Percentiles rank a stretch among this genome's conserved stretches.
Conservation (phyloP, 2,888 invertebrate genomes). For the Melieria picta region DNA sequence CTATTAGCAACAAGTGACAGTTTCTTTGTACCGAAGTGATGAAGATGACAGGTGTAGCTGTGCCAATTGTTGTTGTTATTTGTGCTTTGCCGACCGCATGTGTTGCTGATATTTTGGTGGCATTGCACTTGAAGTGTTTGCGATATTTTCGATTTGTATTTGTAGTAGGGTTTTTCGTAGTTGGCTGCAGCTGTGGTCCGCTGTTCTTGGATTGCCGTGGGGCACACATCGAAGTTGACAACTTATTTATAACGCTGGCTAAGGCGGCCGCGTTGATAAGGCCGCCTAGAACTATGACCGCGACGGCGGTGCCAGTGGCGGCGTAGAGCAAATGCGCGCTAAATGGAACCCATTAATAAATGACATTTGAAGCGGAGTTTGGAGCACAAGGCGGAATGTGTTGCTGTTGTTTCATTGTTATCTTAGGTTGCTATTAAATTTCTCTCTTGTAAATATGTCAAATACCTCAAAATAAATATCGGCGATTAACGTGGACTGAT, state of each 20-base stretch:
- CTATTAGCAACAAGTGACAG: constrained; percentile 49
- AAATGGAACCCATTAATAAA: no score
- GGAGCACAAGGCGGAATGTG: not conserved
- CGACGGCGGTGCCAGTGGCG: not conserved
- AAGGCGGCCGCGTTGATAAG: not conserved
- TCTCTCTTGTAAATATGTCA: constrained; percentile 32
- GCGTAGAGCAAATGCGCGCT: not conserved
- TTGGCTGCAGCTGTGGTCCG: not conserved
- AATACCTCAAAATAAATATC: constrained; percentile 37
- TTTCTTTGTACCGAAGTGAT: constrained; percentile 49
- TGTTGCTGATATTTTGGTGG: constrained; percentile 42
- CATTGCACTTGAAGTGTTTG: constrained; percentile 27
- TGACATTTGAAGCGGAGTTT: no score
- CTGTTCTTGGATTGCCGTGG: constrained; percentile 12
- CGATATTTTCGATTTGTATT: not conserved
- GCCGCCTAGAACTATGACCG: no score
- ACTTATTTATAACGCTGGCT: constrained; percentile 27
- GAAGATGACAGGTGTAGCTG: constrained; percentile 46
- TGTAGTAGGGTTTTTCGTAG: not conserved
- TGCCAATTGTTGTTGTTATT: not conserved
- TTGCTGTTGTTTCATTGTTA: not conserved
- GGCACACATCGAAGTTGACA: constrained; percentile 26
- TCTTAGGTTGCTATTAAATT: constrained; percentile 10
- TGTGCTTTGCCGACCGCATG: not conserved
- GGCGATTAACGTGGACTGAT: constrained; percentile 39